A percentile compares a stretch with the other conserved stretches of the same genome.
These are phyloP conservation scores for Ypsolopha scabrella DNA, from an alignment of 2,888 invertebrate species.

Conservation along the genomic window DNA sequence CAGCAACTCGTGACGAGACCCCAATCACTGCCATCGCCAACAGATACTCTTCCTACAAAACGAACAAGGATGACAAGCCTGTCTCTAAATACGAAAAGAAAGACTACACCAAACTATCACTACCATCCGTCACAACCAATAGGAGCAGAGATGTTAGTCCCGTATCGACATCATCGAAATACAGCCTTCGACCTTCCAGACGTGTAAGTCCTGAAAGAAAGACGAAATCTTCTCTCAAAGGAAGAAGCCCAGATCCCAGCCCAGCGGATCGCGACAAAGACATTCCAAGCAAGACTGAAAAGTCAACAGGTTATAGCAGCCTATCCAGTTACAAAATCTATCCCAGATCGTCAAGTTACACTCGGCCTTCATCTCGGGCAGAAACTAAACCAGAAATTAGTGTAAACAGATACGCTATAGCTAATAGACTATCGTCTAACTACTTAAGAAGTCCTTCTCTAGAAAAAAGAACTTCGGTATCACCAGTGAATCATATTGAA, in stretches of 20 bases:
- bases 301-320: conserved; percentile 62
- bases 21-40: conserved; percentile 52
- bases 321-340: conserved; percentile 66
- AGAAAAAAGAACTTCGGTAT: conserved; percentile 43
- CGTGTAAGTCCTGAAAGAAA: conserved; percentile 63
- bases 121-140: conserved; percentile 37
- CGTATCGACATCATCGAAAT: conserved; percentile 48
- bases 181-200: conserved; percentile 49
- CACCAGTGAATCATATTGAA: conserved; percentile 42
- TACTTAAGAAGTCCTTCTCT: conserved; percentile 53
- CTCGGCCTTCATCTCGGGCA: conserved; percentile 35
- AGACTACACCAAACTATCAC: conserved; percentile 58
- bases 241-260: conserved; percentile 68
- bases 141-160: conserved; percentile 72
- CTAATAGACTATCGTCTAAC: conserved; percentile 49
- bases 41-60: conserved; percentile 40
- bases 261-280: conserved; percentile 65
- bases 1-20: conserved; percentile 41
- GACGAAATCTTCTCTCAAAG: conserved; percentile 42
- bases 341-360: conserved; percentile 41
- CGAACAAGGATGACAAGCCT: conserved; percentile 18
- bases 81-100: conserved; percentile 38
- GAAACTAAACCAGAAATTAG: conserved; percentile 32
- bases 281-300: conserved; percentile 69
- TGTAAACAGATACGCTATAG: conserved; percentile 51